These are phyloP conservation scores for Uloborus diversus DNA, from an alignment of 1,140 invertebrate species.

Conservation along the genomic window DNA sequence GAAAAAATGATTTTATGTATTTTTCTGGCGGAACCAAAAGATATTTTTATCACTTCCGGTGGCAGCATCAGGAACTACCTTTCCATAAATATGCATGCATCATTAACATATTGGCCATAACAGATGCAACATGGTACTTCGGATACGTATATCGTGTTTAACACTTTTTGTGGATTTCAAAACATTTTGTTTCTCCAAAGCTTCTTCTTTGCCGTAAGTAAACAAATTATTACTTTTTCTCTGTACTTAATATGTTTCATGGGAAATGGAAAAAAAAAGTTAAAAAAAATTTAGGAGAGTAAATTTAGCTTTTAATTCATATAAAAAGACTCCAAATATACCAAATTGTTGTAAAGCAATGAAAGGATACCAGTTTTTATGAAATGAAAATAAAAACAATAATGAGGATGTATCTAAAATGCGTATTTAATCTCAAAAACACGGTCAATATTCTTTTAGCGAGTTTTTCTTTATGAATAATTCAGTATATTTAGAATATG, in stretches of 20 bases:
- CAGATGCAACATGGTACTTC: background rate
- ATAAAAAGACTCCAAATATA: too few species aligned
- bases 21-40: background rate
- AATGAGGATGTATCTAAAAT: background rate
- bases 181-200: background rate
- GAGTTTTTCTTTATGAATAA: too few species aligned
- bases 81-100: constrained; percentile 19
- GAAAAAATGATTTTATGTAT: background rate
- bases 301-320: too few species aligned
- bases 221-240: background rate
- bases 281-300: too few species aligned
- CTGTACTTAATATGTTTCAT: background rate
- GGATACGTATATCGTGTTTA: background rate
- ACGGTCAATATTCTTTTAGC: too few species aligned
- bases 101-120: background rate
- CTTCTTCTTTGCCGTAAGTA: background rate
- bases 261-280: background rate
- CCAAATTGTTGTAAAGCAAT: too few species aligned
- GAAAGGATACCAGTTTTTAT: too few species aligned
- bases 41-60: constrained; percentile 7
- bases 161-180: background rate
- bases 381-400: background rate
- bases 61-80: background rate
- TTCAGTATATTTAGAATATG: too few species aligned
- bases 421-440: too few species aligned